A percentile compares a stretch with the other conserved stretches of the same genome.
These are phyloP conservation scores for Chrysomela aeneicollis DNA, from an alignment of 2,888 invertebrate genomes.

Conservation along the genomic window DNA sequence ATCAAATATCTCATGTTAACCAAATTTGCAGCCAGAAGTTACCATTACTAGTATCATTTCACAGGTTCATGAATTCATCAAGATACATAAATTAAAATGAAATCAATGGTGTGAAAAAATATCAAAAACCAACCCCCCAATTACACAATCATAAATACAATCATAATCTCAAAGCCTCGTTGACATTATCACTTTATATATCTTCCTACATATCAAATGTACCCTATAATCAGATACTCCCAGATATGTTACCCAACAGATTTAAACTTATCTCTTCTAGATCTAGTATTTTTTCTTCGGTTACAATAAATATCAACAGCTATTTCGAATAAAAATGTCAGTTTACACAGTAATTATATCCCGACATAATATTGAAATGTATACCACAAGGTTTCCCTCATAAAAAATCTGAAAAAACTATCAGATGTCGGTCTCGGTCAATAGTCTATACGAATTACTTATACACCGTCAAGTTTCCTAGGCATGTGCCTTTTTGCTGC, in stretches of 20 bases:
- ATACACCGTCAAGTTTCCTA: background rate
- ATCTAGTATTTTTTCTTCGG: background rate
- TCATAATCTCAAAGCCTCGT: background rate
- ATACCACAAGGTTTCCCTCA: background rate
- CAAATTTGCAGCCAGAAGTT: too few species aligned
- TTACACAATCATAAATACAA: background rate
- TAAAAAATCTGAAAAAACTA: background rate
- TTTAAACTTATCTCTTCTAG: background rate
- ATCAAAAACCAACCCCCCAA: background rate
- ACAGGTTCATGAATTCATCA: too few species aligned
- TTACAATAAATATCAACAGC: conserved; percentile 3
- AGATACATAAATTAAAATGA: background rate
- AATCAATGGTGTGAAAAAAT: background rate
- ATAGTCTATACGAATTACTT: background rate
- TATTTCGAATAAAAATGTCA: conserved; percentile 5
- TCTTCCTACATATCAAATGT: background rate
- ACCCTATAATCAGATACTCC: background rate
- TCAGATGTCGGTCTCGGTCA: background rate
- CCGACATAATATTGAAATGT: conserved; percentile 5
- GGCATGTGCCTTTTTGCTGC: background rate
- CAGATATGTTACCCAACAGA: background rate
- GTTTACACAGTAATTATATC: background rate
- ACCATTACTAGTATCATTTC: too few species aligned
- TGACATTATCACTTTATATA: background rate
- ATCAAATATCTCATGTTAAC: too few species aligned